Conservation (phyloP, 1,140 invertebrate species). For the Lepeophtheirus salmonis region DNA sequence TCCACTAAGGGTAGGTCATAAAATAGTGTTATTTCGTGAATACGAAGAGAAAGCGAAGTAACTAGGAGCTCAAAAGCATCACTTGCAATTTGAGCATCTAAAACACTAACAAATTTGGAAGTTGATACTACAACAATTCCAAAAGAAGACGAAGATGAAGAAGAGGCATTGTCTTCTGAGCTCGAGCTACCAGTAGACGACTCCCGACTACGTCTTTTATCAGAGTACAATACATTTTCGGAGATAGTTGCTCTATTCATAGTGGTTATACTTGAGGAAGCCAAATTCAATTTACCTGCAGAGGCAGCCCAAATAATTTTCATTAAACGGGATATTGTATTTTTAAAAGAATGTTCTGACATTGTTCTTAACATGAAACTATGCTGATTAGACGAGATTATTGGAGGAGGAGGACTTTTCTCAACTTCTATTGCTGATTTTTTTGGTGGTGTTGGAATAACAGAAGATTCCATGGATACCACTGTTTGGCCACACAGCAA, state of each 20-base stretch:
- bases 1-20: constrained; percentile 30
- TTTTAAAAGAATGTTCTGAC: constrained; percentile 28
- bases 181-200: constrained; percentile 28
- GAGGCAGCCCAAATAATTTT: constrained; percentile 34
- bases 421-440: constrained; percentile 21
- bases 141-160: background rate
- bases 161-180: constrained; percentile 4
- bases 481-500: constrained; percentile 13
- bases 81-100: constrained; percentile 31
- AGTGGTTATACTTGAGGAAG: constrained; percentile 23
- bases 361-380: constrained; percentile 21
- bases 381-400: background rate
- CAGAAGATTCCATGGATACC: background rate
- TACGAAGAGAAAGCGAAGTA: constrained; percentile 31
- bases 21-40: constrained; percentile 24
- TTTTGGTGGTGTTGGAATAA: constrained; percentile 21
- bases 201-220: constrained; percentile 27
- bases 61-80: constrained; percentile 34
- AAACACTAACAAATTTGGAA: constrained; percentile 26
- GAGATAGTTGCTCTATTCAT: constrained; percentile 14
- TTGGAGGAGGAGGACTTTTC: constrained; percentile 1
- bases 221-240: constrained; percentile 24
- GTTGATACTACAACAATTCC: constrained; percentile 29
- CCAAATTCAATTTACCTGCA: constrained; percentile 31
- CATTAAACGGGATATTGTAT: constrained; percentile 32